A percentile compares a stretch with the other conserved stretches of the same genome.
These are phyloP conservation scores for Danio kyathit DNA, from an alignment of 2,797 vertebrate species.

Conservation along the genomic window DNA sequence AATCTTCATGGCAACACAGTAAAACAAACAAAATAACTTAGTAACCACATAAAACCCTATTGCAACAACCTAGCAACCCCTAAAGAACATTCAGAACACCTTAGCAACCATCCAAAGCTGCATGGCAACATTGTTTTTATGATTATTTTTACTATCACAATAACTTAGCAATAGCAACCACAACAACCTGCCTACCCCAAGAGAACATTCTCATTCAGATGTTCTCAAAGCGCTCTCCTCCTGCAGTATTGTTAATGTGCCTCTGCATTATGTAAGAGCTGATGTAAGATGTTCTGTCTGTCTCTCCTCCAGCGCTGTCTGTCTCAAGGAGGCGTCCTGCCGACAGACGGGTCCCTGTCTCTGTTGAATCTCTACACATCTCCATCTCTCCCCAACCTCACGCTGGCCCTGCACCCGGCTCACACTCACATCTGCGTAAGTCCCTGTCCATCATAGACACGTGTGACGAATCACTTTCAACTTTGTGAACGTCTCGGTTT, in stretches of 20 bases:
- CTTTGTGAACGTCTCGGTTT: not conserved
- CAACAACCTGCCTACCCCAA: too few relatives aligned
- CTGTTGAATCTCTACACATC: conserved; percentile 87
- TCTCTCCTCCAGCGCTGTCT: conserved; percentile 77
- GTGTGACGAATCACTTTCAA: not conserved
- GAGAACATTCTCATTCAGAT: too few relatives aligned
- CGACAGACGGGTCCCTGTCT: conserved; percentile 85
- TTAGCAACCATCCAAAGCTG: not conserved
- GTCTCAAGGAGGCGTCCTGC: conserved; percentile 81
- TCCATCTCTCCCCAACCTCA: conserved; percentile 88
- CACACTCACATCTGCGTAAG: conserved; percentile 84
- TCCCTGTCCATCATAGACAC: conserved; percentile 35
- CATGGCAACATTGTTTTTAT: not conserved
- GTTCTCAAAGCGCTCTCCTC: not conserved
- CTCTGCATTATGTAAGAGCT: not conserved
- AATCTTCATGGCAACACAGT: not conserved
- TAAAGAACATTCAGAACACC: conserved; percentile 22
- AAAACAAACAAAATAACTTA: not conserved
- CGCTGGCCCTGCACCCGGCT: conserved; percentile 83
- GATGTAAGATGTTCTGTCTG: conserved; percentile 26
- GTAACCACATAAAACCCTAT: not conserved
- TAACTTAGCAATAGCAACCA: too few relatives aligned
- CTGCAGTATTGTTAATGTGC: not conserved
- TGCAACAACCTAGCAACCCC: not conserved
- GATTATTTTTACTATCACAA: too few relatives aligned